Conservation (phyloP, 2,888 invertebrate genomes). For the Norana najaformis region DNA sequence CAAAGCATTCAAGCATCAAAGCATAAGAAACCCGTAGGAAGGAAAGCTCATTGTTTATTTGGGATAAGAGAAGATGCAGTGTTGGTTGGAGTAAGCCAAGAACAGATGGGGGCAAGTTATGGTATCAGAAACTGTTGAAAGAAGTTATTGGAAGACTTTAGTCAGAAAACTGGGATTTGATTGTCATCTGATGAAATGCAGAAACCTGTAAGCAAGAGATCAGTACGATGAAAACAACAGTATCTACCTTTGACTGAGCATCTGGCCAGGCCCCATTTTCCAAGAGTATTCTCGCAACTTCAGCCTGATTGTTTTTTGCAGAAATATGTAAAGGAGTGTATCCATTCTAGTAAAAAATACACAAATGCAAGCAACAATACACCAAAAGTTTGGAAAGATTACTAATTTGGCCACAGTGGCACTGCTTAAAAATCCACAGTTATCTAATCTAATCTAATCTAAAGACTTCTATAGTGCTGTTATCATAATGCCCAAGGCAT, state of each 20-base stretch:
- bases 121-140: not conserved
- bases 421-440: not conserved
- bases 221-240: not conserved
- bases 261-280: constrained; percentile 5
- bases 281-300: constrained; percentile 5
- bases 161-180: not conserved
- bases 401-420: not conserved
- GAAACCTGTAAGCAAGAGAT: not conserved
- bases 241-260: constrained; percentile 39
- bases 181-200: not conserved
- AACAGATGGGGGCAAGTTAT: not conserved
- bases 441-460: too few relatives aligned
- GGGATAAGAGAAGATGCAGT: too few relatives aligned
- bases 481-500: too few relatives aligned
- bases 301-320: constrained; percentile 13
- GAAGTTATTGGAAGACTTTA: not conserved
- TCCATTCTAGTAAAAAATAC: not conserved
- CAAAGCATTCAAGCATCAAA: too few relatives aligned
- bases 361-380: not conserved
- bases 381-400: not conserved
- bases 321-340: not conserved
- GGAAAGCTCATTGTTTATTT: too few relatives aligned
- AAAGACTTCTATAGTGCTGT: too few relatives aligned
- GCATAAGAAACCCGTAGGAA: too few relatives aligned
- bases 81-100: not conserved